Evolutionary conservation across 2,797 vertebrate genomes (phyloP).

Genomic region (Enteromius paludinosus): DNA sequence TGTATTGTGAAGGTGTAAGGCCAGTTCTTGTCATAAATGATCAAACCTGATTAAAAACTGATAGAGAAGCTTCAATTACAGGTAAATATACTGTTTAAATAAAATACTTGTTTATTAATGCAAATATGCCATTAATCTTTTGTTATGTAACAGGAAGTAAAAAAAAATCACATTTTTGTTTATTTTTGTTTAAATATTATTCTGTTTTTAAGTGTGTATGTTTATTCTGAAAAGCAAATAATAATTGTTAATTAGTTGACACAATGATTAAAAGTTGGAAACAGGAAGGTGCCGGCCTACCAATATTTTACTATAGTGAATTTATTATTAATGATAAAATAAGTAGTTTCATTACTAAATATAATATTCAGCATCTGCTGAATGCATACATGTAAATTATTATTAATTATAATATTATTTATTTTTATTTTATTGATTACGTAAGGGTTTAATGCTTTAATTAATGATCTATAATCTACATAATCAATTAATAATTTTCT

Average conservation of each 20-base stretch:
- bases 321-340: not conserved
- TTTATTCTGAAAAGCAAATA: not conserved
- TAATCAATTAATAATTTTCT: not conserved
- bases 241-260: not conserved
- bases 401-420: not conserved
- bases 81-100: not conserved
- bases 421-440: too few relatives aligned
- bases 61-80: constrained; percentile 3
- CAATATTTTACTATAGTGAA: not conserved
- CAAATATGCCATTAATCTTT: not conserved
- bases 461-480: not conserved
- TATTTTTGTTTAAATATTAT: not conserved
- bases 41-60: not conserved
- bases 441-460: not conserved
- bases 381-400: not conserved
- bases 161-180: not conserved
- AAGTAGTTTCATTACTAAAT: not conserved
- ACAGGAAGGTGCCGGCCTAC: not conserved
- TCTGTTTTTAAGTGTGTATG: not conserved
- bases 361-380: not conserved
- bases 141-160: not conserved
- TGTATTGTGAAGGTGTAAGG: constrained; percentile 38
- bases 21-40: constrained; percentile 3
- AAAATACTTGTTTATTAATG: not conserved
- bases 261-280: not conserved